phyloP scores from a whole-genome alignment of 2,797 vertebrate species.

The Diceros bicornis region DNA sequence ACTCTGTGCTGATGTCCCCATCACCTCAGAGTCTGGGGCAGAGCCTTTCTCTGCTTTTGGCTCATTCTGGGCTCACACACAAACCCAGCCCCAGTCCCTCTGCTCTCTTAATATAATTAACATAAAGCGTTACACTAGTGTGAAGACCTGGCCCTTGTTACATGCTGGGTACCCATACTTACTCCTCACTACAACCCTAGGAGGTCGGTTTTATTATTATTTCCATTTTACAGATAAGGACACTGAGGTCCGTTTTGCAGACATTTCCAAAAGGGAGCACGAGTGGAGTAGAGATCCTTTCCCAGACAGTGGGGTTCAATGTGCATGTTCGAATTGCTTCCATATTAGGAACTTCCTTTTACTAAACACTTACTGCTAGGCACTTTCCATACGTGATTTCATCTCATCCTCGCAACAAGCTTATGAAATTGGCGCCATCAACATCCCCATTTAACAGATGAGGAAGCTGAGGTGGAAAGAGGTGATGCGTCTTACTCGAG shows the following conservation, averaged over 20 bases:
- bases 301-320: neutral
- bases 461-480: neutral
- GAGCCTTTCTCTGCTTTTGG: neutral
- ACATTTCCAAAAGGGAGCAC: neutral
- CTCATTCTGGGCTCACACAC: neutral
- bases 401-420: neutral
- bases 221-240: neutral
- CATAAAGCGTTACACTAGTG: too few species aligned
- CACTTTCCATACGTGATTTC: neutral
- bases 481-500: neutral
- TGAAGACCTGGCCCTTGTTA: fast-evolving
- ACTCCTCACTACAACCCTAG: neutral
- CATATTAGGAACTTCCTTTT: neutral
- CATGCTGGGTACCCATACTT: neutral
- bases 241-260: neutral
- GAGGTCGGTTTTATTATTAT: neutral
- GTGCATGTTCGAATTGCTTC: neutral
- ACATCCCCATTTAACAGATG: neutral
- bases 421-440: neutral
- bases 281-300: neutral
- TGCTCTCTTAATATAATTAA: neutral
- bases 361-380: neutral
- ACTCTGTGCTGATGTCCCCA: fast-evolving
- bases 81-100: neutral
- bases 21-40: fast-evolving